These are phyloP conservation scores for Dendrolimus punctatus DNA, from an alignment of 1,140 invertebrate species.

Conservation along the genomic window DNA sequence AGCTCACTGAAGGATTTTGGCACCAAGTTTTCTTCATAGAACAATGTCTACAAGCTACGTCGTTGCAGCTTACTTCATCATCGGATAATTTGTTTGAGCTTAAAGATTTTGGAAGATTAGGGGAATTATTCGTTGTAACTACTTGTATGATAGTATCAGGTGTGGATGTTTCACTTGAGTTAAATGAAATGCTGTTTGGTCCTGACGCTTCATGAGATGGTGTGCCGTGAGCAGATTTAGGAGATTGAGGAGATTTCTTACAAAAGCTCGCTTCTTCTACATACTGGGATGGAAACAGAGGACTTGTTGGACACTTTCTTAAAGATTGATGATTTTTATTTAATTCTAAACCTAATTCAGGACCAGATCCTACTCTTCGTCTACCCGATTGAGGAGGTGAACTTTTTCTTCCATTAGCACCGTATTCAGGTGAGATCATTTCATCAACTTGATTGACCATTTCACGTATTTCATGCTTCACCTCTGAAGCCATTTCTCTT, in stretches of 20 bases:
- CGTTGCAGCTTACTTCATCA: slow-evolving; percentile 62
- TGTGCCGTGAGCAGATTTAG: slow-evolving; percentile 59
- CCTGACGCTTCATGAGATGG: slow-evolving; percentile 58
- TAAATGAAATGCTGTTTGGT: slow-evolving; percentile 64
- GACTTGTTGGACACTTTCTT: slow-evolving; percentile 67
- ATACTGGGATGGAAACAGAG: slow-evolving; percentile 41
- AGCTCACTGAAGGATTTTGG: slow-evolving; percentile 78
- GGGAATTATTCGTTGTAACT: slow-evolving; percentile 49
- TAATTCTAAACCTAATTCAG: slow-evolving; percentile 57
- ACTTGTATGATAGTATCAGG: slow-evolving; percentile 70
- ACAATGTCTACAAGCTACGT: slow-evolving; percentile 58
- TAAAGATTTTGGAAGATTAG: slow-evolving; percentile 57
- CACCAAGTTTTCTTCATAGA: slow-evolving; percentile 74
- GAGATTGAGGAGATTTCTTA: slow-evolving; percentile 46
- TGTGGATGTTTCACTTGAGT: slow-evolving; percentile 68
- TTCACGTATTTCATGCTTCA: slow-evolving; percentile 83
- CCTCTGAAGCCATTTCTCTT: slow-evolving; percentile 83
- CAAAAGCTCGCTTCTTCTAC: slow-evolving; percentile 32
- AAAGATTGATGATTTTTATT: slow-evolving; percentile 39
- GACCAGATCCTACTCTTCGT: slow-evolving; percentile 58
- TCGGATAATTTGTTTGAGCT: slow-evolving; percentile 70
- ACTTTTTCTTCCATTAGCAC: slow-evolving; percentile 47
- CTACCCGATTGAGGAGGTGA: slow-evolving; percentile 55
- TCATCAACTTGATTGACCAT: slow-evolving; percentile 81
- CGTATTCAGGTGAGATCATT: slow-evolving; percentile 74